phyloP scores from a whole-genome alignment of 2,888 invertebrate genomes.

The Euzetes globulus region DNA sequence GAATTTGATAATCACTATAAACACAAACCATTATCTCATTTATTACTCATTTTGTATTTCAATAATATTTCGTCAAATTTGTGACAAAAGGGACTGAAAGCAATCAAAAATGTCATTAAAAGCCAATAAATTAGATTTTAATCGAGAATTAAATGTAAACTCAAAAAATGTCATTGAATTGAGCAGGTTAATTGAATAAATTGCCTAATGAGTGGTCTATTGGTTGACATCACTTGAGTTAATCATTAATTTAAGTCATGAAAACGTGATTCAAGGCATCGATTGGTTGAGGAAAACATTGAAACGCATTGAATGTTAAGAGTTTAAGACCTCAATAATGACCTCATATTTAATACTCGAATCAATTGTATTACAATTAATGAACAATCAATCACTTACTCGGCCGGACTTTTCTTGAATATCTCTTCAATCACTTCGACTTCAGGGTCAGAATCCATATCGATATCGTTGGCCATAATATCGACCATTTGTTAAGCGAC shows the following conservation, averaged over 20 bases:
- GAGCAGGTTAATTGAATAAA: too few species aligned
- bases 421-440: constrained; percentile 3
- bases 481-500: background rate
- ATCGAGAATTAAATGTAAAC: background rate
- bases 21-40: background rate
- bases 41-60: background rate
- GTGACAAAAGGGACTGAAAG: background rate
- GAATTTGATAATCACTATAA: background rate
- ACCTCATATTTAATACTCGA: constrained; percentile 7
- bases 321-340: constrained; percentile 2
- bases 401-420: background rate
- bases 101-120: background rate
- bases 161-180: background rate
- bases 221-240: background rate
- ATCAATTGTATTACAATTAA: background rate
- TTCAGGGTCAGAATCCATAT: background rate
- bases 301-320: too few species aligned
- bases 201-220: background rate
- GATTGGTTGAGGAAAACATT: background rate
- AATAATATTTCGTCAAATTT: background rate
- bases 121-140: background rate
- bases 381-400: background rate
- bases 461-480: constrained; percentile 7
- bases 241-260: background rate
- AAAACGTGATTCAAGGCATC: background rate